Conservation (phyloP, 2,888 invertebrate genomes). For the Brachypalpus laphriformis region DNA sequence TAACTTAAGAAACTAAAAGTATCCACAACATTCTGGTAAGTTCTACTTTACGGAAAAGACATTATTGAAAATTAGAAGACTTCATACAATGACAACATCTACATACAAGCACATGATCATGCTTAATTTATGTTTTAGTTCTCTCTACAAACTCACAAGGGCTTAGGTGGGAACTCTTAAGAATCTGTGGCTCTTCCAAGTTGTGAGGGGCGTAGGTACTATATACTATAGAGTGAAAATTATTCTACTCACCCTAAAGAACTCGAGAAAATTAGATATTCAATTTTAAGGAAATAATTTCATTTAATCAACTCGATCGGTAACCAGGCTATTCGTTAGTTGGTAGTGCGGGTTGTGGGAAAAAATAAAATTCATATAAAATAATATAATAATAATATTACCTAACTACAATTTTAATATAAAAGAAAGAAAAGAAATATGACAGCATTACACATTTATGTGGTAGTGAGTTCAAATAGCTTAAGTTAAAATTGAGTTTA, state of each 20-base stretch:
- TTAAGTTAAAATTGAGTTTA: too few relatives aligned
- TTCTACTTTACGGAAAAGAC: background rate
- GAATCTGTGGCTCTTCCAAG: background rate
- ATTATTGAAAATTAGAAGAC: background rate
- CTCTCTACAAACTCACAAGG: background rate
- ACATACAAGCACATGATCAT: background rate
- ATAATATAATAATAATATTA: too few relatives aligned
- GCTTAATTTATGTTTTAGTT: background rate
- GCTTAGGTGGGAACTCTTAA: background rate
- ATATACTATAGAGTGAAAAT: background rate
- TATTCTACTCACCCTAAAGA: background rate
- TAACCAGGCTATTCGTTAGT: too few relatives aligned
- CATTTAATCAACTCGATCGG: too few relatives aligned
- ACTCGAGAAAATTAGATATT: too few relatives aligned
- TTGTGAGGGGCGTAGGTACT: background rate
- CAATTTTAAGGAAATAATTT: too few relatives aligned
- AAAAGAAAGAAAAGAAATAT: too few relatives aligned
- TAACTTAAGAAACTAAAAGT: background rate
- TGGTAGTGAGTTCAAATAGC: too few relatives aligned
- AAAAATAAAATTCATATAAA: too few relatives aligned
- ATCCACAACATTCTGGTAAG: background rate
- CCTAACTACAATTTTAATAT: too few relatives aligned
- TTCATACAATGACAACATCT: background rate
- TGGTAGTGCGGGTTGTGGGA: too few relatives aligned
- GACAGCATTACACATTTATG: too few relatives aligned